A percentile compares a stretch with the other conserved stretches of the same genome.
Evolutionary conservation across 2,113 vertebrate genomes (phyloP).

Genomic region (Nycticorax nycticorax): DNA sequence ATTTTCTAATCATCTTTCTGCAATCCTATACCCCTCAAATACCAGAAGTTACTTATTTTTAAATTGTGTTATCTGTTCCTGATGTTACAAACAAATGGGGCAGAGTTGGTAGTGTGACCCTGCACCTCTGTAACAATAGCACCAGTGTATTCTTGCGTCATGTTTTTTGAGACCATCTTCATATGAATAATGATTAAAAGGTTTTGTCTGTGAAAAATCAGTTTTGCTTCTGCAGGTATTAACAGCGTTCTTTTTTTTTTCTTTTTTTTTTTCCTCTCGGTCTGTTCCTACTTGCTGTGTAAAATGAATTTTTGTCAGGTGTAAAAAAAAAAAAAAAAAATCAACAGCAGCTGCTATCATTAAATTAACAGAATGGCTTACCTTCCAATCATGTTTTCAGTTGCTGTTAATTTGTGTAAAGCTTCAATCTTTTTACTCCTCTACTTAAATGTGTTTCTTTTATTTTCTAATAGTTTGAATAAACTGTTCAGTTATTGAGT

Average conservation of each 20-base stretch:
- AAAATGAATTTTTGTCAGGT: conserved; percentile 36
- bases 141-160: neutral
- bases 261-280: neutral
- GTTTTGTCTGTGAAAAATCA: conserved; percentile 11
- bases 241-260: neutral
- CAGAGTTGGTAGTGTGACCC: neutral
- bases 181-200: neutral
- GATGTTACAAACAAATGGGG: neutral
- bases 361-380: conserved; percentile 38
- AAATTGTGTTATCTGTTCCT: neutral
- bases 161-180: neutral
- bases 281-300: conserved; percentile 51
- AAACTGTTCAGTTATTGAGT: conserved; percentile 44
- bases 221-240: conserved; percentile 50
- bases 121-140: neutral
- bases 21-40: neutral
- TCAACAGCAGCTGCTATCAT: conserved; percentile 41
- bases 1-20: neutral
- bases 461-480: conserved; percentile 41
- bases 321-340: conserved; percentile 59
- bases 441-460: conserved; percentile 32
- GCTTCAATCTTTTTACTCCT: neutral
- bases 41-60: neutral
- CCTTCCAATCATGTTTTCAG: conserved; percentile 61
- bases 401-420: conserved; percentile 60